Evolutionary conservation across 2,888 invertebrate species (phyloP), one percentile per base, ranked within the genome.

Genomic region (Drosophila multiciliata): DNA sequence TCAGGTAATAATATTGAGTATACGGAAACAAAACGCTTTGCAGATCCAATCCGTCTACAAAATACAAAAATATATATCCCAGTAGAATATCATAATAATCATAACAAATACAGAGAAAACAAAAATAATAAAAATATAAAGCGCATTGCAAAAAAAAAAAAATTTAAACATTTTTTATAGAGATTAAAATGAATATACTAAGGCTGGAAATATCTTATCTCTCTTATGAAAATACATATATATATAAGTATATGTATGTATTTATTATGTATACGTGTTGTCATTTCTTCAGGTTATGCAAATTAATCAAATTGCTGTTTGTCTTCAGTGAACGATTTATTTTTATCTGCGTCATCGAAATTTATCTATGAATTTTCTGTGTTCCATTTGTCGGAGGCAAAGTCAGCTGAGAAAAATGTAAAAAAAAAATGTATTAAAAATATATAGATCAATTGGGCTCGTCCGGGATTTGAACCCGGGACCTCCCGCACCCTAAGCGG

Each of bases 381-480:
- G 7, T 2, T 40, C 8, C 11, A 11, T 42, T 45, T 20, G 20
- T 20, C 12, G 17, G 8, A 4, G 7, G 12, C 20, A 42, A 11
- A 42, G 6, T 6, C 11, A 42, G 11, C 12, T 20, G 20, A 12
- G 12, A 3, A 20, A 3, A 33, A 15, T 8, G 4, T 11, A 20
- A 35, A 35, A 52, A n/a, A 3, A 20, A 67, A 38, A 15, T 12
- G 11, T 0, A 1, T 1, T 1, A 26, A 23, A 59, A 53, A 5
- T 32, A 1, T 7, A 1, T 7, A 2, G 29, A 58, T 58, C 8
- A 29, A 26, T 89, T 87, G 93, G 93, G 93, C 93, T 93, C 93
- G 93, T 93, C 93, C 93, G 93, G 93, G 93, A 93, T 92, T 93
- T 93, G 93, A 93, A 93, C 93, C 93, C 93, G 93, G 93, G 93